Evolutionary conservation across 2,113 vertebrate genomes (phyloP).

Genomic region (Cyanoderma ruficeps): DNA sequence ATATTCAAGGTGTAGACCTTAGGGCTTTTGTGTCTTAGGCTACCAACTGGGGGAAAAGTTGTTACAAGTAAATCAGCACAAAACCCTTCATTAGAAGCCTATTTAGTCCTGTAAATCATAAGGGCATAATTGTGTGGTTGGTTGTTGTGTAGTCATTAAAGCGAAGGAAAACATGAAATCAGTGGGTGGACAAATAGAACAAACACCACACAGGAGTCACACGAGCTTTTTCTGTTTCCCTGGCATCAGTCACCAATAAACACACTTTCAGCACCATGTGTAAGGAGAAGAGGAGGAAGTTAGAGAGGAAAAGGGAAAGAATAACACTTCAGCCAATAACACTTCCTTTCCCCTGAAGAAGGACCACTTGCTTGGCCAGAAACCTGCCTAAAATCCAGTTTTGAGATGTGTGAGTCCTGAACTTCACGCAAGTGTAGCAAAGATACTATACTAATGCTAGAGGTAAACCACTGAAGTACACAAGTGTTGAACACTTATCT

Average conservation of each 20-base stretch:
- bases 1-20: not conserved
- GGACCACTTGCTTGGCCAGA: not conserved
- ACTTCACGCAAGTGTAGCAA: not conserved
- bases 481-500: not conserved
- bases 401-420: not conserved
- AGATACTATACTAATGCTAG: not conserved
- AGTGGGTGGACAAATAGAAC: not conserved
- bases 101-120: not conserved
- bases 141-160: not conserved
- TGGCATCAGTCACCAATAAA: not conserved
- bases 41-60: not conserved
- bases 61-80: not conserved
- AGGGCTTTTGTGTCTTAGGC: not conserved
- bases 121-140: not conserved
- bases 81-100: not conserved
- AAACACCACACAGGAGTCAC: not conserved
- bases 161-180: not conserved
- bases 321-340: not conserved
- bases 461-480: not conserved
- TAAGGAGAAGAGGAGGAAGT: not conserved
- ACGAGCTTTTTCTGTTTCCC: not conserved
- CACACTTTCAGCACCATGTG: not conserved
- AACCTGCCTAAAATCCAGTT: not conserved
- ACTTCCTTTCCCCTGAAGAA: not conserved
- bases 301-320: not conserved